Base-by-base conservation (phyloP, 30 jellyfish, hydroid and myxozoan genomes). In the Mastigias papua region DNA sequence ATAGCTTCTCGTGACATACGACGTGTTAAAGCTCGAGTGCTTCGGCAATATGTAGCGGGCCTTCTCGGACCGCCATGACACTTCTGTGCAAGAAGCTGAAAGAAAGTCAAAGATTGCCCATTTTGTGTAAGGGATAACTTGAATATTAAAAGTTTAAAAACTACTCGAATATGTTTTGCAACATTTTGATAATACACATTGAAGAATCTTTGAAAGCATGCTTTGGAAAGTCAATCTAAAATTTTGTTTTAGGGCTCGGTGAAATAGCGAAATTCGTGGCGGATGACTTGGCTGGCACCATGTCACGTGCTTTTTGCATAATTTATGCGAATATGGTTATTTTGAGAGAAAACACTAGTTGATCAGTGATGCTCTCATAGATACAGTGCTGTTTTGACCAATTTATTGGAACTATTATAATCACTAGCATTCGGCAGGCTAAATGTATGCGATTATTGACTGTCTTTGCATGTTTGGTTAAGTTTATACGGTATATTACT, bases 61-160 rank as follows among this genome's bases (percentile, higher is more conserved):
- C 89, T 79, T 63, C 89, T 33, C 80, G 51, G 21, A 42, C 68
- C 89, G 89, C 89, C 89, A 79, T 79, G 89, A 79, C 89, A 79
- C 89, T 29, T 61, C 50, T 3, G 48, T 51, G 48, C 54, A 79
- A 51, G 57, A 22, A 49, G 71, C 50, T 28, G 32, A 23, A 20
- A 79, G 80, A 79, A 64, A 48, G 50, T 60, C 80, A 34, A 79
- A 34, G 73, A 79, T 21, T 79, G 32, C 57, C 89, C 37, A 33
- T 79, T 64, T 58, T 33, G 80, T 26, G 89, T 79, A 79, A 79
- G 89, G 49, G 16, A 29, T 60, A 2, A 31, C 37, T 26, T 23
- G 28, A 13, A 60, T 79, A 33, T 79, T 63, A 32, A 50, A 29
- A 33, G 42, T 30, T 58, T 16, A 29, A 26, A 16, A 2, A 48